Conservation (phyloP, 2,888 invertebrate species). For the Brachynemurus nebulosus region DNA sequence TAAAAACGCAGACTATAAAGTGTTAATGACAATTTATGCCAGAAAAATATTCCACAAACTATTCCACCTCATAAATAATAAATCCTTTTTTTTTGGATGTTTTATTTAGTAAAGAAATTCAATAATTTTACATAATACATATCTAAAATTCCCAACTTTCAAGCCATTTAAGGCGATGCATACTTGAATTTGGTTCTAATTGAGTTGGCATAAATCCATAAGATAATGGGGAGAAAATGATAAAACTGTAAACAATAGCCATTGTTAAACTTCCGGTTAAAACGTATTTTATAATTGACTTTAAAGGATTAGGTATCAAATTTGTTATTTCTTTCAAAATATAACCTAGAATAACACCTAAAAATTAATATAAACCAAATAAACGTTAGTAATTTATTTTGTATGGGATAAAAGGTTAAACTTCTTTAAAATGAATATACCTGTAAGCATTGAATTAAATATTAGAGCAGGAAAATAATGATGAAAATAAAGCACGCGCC, state of each 20-base stretch:
- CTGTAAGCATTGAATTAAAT: conserved; percentile 86
- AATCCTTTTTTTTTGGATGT: too few relatives aligned
- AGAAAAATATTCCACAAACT: too few relatives aligned
- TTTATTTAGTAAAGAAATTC: too few relatives aligned
- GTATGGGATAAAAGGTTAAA: too few relatives aligned
- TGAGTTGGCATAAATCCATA: conserved; percentile 85
- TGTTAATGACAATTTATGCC: too few relatives aligned
- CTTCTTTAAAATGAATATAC: too few relatives aligned
- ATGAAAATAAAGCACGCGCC: conserved; percentile 87
- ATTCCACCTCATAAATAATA: too few relatives aligned
- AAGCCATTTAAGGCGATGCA: conserved; percentile 79
- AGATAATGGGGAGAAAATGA: conserved; percentile 75
- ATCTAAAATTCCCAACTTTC: conserved; percentile 86
- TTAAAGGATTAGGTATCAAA: conserved; percentile 38
- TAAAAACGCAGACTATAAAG: too few relatives aligned
- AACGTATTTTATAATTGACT: conserved; percentile 50
- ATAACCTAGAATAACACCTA: conserved; percentile 70
- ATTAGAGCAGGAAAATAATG: conserved; percentile 92
- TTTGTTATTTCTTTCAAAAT: conserved; percentile 46
- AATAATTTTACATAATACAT: too few relatives aligned
- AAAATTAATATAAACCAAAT: too few relatives aligned
- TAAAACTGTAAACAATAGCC: conserved; percentile 65
- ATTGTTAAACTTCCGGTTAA: conserved; percentile 50
- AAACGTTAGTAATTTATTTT: too few relatives aligned
- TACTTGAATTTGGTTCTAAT: conserved; percentile 68